phyloP scores from a whole-genome alignment of 1,140 invertebrate genomes.

The Drosophila willistoni region DNA sequence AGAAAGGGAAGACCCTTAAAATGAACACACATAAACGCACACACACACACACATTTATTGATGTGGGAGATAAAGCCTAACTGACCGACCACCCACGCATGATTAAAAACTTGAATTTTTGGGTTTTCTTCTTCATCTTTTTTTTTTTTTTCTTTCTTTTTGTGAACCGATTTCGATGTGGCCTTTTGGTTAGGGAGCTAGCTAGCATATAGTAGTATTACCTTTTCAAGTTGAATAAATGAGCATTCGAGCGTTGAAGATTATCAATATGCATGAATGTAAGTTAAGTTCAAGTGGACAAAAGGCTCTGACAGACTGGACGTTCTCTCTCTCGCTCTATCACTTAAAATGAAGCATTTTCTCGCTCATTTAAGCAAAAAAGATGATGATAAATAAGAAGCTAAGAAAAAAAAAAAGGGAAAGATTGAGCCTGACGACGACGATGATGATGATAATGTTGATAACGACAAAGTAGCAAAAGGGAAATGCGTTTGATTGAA shows the following conservation, averaged over 20 bases:
- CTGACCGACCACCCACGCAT: conserved; percentile 51
- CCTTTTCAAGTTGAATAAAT: conserved; percentile 59
- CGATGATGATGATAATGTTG: not conserved
- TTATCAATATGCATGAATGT: conserved; percentile 62
- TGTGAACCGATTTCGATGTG: not conserved
- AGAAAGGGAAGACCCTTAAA: conserved; percentile 44
- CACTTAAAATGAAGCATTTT: conserved; percentile 28
- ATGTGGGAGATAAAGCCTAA: conserved; percentile 39
- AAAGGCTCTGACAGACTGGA: not conserved
- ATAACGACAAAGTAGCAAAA: not conserved
- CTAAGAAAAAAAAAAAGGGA: too few species aligned
- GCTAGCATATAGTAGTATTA: conserved; percentile 1
- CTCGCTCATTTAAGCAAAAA: conserved; percentile 27
- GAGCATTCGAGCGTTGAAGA: conserved; percentile 58
- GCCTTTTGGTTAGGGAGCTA: not conserved
- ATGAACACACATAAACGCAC: conserved; percentile 41
- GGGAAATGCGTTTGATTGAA: conserved; percentile 53
- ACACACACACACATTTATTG: not conserved
- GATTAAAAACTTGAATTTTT: conserved; percentile 51
- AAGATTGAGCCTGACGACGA: not conserved
- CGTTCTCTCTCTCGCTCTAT: not conserved
- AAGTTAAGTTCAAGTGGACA: conserved; percentile 50
- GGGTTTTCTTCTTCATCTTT: conserved; percentile 13
- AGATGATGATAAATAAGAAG: not conserved
- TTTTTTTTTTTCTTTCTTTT: not conserved